Conservation (phyloP, 2,113 vertebrate genomes). For the Rhinogobius similis region DNA sequence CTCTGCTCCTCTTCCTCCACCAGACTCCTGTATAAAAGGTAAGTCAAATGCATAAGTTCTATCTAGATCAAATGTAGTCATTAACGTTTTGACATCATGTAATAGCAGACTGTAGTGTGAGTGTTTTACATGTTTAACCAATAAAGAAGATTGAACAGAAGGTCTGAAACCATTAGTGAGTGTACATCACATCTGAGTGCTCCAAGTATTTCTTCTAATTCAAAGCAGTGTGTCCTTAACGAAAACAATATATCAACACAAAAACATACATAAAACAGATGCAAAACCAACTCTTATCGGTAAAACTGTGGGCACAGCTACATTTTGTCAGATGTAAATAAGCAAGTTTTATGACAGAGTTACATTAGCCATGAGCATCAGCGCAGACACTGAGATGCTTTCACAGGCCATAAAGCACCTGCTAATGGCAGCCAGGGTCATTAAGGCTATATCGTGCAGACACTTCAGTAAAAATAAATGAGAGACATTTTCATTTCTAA, state of each 20-base stretch:
- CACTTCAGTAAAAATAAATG: constrained; percentile 54
- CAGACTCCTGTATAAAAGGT: constrained; percentile 62
- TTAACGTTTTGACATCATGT: background rate
- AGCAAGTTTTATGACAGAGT: constrained; percentile 34
- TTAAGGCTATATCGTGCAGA: constrained; percentile 61
- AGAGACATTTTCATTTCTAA: constrained; percentile 61
- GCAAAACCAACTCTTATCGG: background rate
- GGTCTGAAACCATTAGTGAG: background rate
- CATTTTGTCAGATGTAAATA: constrained; percentile 12
- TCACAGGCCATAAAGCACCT: constrained; percentile 53
- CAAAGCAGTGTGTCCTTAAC: background rate
- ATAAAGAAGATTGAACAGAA: background rate
- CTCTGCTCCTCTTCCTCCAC: constrained; percentile 71
- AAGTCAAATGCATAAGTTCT: background rate
- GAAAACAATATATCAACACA: background rate
- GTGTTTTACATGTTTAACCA: background rate
- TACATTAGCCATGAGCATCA: constrained; percentile 56
- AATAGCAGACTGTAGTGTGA: background rate
- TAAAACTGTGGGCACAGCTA: constrained; percentile 9
- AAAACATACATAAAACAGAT: background rate
- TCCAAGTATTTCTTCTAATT: background rate
- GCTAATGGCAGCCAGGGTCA: constrained; percentile 59
- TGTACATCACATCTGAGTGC: background rate
- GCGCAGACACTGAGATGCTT: constrained; percentile 54
- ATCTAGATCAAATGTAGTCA: background rate